Conservation (phyloP, 2,113 vertebrate genomes). For the Saccopteryx leptura region DNA sequence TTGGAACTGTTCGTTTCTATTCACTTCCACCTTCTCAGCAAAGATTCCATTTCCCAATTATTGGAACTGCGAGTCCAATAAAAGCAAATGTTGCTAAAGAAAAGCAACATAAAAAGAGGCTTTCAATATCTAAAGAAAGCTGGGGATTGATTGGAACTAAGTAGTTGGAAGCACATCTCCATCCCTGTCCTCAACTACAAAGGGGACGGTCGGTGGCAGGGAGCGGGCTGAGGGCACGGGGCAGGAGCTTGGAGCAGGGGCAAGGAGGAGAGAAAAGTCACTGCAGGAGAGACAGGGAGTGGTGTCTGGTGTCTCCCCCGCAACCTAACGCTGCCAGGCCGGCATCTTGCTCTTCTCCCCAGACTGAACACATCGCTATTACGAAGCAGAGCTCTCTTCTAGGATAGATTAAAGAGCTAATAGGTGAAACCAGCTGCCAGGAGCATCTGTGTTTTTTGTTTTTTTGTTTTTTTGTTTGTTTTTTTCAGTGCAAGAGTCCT, state of each 20-base stretch:
- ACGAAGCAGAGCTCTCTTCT: slow-evolving; percentile 59
- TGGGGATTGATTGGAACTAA: slow-evolving; percentile 61
- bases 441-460: slow-evolving; percentile 63
- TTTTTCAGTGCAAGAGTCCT: slow-evolving; percentile 60
- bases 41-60: slow-evolving; percentile 82
- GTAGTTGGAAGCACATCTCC: slow-evolving; percentile 40
- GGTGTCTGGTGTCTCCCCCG: not conserved
- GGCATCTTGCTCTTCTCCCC: slow-evolving; percentile 56
- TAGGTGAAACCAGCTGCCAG: slow-evolving; percentile 78
- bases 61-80: slow-evolving; percentile 68
- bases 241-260: not conserved
- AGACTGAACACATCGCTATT: slow-evolving; percentile 70
- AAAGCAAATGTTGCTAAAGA: slow-evolving; percentile 79
- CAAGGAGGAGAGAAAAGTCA: not conserved
- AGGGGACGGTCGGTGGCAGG: not conserved
- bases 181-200: not conserved
- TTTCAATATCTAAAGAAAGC: slow-evolving; percentile 69
- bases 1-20: slow-evolving; percentile 60
- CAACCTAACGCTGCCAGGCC: slow-evolving; percentile 62
- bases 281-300: slow-evolving; percentile 27
- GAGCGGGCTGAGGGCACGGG: not conserved
- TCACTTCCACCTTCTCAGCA: slow-evolving; percentile 63
- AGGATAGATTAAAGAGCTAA: slow-evolving; percentile 77
- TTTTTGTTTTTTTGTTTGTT: not conserved
- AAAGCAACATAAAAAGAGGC: slow-evolving; percentile 67